phyloP scores from a whole-genome alignment of 2,888 invertebrate species.

The Cyrtodaria siliqua region DNA sequence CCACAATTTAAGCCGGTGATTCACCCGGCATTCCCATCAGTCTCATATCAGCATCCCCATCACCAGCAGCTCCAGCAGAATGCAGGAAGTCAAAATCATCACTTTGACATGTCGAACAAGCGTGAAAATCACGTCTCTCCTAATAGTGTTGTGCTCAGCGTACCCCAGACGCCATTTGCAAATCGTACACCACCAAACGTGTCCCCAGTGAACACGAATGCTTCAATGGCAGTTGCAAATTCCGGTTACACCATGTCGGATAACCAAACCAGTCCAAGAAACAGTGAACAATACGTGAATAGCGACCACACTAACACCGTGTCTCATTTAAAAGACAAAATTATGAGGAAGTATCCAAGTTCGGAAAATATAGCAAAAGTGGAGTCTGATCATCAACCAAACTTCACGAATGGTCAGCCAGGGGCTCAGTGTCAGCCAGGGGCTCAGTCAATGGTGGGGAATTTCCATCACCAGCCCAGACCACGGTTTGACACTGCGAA shows the following conservation, averaged over 20 bases:
- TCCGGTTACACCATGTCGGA: background rate
- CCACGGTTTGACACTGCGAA: constrained; percentile 12
- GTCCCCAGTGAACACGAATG: constrained; percentile 10
- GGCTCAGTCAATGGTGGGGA: background rate
- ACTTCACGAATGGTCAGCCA: constrained; percentile 31
- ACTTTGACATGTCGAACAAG: background rate
- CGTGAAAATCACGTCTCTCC: constrained; percentile 1
- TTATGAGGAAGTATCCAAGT: constrained; percentile 76
- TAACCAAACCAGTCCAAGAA: constrained; percentile 8
- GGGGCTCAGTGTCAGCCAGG: background rate
- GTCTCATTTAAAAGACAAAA: constrained; percentile 77
- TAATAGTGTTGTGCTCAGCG: constrained; percentile 48
- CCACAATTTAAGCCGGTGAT: constrained; percentile 47
- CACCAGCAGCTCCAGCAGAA: constrained; percentile 14
- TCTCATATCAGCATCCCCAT: constrained; percentile 22
- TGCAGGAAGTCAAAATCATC: background rate
- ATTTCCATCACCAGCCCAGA: constrained; percentile 1
- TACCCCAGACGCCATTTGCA: constrained; percentile 45
- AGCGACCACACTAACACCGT: background rate
- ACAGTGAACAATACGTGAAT: constrained; percentile 2
- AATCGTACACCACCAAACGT: constrained; percentile 26
- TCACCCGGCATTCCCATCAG: constrained; percentile 31
- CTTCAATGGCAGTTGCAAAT: background rate
- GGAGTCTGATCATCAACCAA: constrained; percentile 35
- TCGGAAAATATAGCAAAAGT: constrained; percentile 63